Evolutionary conservation across 2,797 vertebrate species (phyloP).

Genomic region (Anguilla megastoma): DNA sequence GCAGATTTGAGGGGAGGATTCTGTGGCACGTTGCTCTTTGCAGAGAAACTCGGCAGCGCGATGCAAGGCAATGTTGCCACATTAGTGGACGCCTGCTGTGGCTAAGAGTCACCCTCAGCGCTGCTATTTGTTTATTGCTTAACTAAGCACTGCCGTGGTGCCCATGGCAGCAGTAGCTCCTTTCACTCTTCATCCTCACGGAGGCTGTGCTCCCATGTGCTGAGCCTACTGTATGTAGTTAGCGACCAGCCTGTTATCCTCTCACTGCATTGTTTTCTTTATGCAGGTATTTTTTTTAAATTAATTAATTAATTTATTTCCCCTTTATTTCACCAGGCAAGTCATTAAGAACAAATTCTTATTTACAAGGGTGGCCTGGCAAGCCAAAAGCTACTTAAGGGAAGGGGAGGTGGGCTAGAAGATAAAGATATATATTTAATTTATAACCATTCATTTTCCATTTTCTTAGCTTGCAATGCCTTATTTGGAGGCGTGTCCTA

Average conservation of each 20-base stretch:
- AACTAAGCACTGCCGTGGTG: neutral
- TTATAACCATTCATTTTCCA: neutral
- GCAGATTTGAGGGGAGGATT: neutral
- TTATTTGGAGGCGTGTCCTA: neutral
- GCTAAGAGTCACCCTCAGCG: constrained; percentile 7
- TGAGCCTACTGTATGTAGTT: too few species aligned
- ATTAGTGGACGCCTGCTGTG: constrained; percentile 1
- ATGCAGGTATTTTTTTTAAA: neutral
- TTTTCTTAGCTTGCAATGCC: neutral
- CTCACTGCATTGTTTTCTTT: neutral
- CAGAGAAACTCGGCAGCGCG: neutral
- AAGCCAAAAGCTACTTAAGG: too few species aligned
- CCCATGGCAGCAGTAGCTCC: neutral
- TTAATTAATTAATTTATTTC: too few species aligned
- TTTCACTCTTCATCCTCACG: neutral
- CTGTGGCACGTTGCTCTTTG: neutral
- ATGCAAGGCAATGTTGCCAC: neutral
- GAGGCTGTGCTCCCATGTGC: neutral
- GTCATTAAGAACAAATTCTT: too few species aligned
- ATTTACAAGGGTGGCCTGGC: too few species aligned
- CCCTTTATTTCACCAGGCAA: too few species aligned
- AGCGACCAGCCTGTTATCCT: neutral
- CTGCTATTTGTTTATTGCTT: constrained; percentile 24
- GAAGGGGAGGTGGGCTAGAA: too few species aligned
- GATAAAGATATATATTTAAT: neutral